These are phyloP conservation scores for Venusia cambrica DNA, from an alignment of 2,888 invertebrate species.

Conservation along the genomic window DNA sequence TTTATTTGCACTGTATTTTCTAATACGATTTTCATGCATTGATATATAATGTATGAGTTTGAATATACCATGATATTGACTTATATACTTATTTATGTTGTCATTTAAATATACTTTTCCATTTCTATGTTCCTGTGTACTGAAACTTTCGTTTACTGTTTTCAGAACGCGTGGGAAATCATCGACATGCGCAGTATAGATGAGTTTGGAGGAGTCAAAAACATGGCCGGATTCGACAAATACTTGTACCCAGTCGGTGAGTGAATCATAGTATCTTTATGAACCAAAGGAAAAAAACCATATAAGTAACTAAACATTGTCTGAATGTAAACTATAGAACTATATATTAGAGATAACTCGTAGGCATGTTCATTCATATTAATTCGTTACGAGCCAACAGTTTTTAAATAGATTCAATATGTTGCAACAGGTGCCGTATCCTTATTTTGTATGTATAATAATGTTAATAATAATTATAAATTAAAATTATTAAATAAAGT, in stretches of 20 bases:
- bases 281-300: neutral
- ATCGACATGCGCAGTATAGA: conserved; percentile 61
- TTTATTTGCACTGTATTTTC: conserved; percentile 19
- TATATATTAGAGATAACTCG: no score
- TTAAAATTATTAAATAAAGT: no score
- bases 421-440: no score
- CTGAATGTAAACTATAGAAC: no score
- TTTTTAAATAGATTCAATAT: no score
- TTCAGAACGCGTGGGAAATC: conserved; percentile 83
- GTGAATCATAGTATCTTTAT: conserved; percentile 37
- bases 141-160: conserved; percentile 28
- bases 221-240: conserved; percentile 83
- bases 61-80: no score
- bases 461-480: no score
- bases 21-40: conserved; percentile 13
- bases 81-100: conserved; percentile 9
- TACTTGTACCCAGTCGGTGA: conserved; percentile 70
- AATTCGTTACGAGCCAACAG: no score
- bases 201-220: conserved; percentile 72
- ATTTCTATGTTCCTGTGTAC: conserved; percentile 1
- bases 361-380: no score
- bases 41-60: conserved; percentile 9
- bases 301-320: no score
- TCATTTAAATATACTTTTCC: conserved; percentile 2
- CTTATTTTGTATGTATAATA: no score